Percentiles rank a stretch among this genome's conserved stretches.
phyloP scores from a whole-genome alignment of 2,113 vertebrate species.

The Centrocercus urophasianus region DNA sequence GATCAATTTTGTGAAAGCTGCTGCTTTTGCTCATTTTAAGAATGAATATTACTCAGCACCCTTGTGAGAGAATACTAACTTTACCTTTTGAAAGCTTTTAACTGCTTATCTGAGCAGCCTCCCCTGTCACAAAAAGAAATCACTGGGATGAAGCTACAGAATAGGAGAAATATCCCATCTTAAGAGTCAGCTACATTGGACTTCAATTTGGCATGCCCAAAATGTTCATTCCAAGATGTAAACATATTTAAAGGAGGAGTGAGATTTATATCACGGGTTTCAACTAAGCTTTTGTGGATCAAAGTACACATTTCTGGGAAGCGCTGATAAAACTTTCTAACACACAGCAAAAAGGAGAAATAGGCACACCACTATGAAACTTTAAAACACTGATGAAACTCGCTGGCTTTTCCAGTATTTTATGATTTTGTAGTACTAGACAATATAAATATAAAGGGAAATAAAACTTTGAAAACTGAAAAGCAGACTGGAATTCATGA shows the following conservation, averaged over 20 bases:
- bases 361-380: slow-evolving; percentile 86
- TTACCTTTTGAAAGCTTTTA: slow-evolving; percentile 14
- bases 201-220: slow-evolving; percentile 24
- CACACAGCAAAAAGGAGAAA: slow-evolving; percentile 87
- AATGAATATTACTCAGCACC: slow-evolving; percentile 4
- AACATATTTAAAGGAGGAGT: slow-evolving; percentile 11
- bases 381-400: slow-evolving; percentile 85
- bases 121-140: neutral
- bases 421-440: slow-evolving; percentile 74
- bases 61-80: slow-evolving; percentile 12
- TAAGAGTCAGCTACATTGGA: neutral
- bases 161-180: neutral
- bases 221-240: slow-evolving; percentile 1
- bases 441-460: slow-evolving; percentile 78
- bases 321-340: slow-evolving; percentile 85
- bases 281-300: slow-evolving; percentile 61
- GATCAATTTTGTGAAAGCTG: neutral
- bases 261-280: slow-evolving; percentile 35
- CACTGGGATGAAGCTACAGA: neutral
- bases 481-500: slow-evolving; percentile 75
- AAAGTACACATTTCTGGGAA: slow-evolving; percentile 82
- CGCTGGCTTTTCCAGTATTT: slow-evolving; percentile 77
- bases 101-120: neutral
- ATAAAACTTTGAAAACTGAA: slow-evolving; percentile 78
- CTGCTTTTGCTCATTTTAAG: slow-evolving; percentile 56